phyloP scores from a whole-genome alignment of 2,888 invertebrate genomes.

The Campopleginae sp. region DNA sequence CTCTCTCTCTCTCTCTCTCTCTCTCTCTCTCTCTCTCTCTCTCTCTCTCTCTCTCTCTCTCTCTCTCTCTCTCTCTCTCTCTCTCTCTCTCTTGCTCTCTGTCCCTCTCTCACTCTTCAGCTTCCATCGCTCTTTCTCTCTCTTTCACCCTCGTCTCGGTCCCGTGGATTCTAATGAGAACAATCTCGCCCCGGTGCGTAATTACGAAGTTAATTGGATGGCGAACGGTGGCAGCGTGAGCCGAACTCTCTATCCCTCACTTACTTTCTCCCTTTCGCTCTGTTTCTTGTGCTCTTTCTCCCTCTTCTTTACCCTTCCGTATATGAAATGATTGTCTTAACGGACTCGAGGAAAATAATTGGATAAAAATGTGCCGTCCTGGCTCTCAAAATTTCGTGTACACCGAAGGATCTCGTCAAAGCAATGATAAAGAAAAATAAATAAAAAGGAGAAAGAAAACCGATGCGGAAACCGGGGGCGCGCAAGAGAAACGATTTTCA shows the following conservation, averaged over 20 bases:
- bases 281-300: constrained; percentile 36
- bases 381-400: constrained; percentile 48
- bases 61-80: constrained; percentile 41
- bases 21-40: constrained; percentile 24
- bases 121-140: constrained; percentile 4
- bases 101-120: constrained; percentile 28
- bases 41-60: constrained; percentile 31
- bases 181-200: constrained; percentile 75
- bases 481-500: background rate
- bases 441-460: constrained; percentile 1
- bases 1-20: constrained; percentile 9
- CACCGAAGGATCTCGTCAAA: constrained; percentile 5
- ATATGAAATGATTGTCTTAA: constrained; percentile 63
- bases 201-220: constrained; percentile 79
- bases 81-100: no score
- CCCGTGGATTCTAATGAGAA: constrained; percentile 75
- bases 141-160: constrained; percentile 60
- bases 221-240: constrained; percentile 69
- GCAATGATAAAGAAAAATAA: constrained; percentile 15
- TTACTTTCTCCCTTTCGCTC: constrained; percentile 46
- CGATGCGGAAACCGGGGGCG: background rate
- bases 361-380: constrained; percentile 70
- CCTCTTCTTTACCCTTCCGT: constrained; percentile 20
- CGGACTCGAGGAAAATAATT: constrained; percentile 73
- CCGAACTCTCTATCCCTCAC: constrained; percentile 40